phyloP scores from a whole-genome alignment of 2,113 vertebrate genomes.

The Tapirus terrestris region DNA sequence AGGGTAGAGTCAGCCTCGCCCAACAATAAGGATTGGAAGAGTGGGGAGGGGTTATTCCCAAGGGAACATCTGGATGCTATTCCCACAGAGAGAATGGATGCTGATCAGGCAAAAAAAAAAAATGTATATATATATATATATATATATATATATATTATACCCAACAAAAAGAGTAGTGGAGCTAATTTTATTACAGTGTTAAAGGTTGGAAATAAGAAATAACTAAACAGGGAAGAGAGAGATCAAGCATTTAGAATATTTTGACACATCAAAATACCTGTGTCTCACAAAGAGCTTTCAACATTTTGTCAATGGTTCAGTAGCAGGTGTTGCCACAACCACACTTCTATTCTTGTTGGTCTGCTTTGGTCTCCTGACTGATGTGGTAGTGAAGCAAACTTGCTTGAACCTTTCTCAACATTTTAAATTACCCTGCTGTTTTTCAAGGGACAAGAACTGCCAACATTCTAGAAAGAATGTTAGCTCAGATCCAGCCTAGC shows the following conservation, averaged over 20 bases:
- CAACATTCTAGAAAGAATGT: not conserved
- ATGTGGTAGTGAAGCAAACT: not conserved
- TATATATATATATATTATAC: too few species aligned
- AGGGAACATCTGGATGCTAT: not conserved
- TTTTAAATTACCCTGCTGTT: not conserved
- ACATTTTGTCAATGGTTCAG: not conserved
- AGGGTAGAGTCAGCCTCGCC: not conserved
- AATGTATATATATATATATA: too few species aligned
- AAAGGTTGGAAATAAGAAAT: not conserved
- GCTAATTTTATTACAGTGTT: not conserved
- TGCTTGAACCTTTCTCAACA: conserved; percentile 18
- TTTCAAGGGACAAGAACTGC: not conserved
- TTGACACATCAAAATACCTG: not conserved
- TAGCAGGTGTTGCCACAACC: not conserved
- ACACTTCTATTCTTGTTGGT: not conserved
- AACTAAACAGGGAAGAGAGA: not conserved
- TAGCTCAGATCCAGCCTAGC: not conserved
- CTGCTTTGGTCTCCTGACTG: not conserved
- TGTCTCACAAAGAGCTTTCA: conserved; percentile 8
- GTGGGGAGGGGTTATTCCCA: not conserved
- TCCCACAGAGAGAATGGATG: not conserved
- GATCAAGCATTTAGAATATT: not conserved
- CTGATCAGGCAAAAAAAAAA: not conserved
- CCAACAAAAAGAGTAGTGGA: not conserved
- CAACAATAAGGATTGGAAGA: not conserved